phyloP scores from a whole-genome alignment of 2,888 invertebrate species.

The Caenorhabditis sinica region DNA sequence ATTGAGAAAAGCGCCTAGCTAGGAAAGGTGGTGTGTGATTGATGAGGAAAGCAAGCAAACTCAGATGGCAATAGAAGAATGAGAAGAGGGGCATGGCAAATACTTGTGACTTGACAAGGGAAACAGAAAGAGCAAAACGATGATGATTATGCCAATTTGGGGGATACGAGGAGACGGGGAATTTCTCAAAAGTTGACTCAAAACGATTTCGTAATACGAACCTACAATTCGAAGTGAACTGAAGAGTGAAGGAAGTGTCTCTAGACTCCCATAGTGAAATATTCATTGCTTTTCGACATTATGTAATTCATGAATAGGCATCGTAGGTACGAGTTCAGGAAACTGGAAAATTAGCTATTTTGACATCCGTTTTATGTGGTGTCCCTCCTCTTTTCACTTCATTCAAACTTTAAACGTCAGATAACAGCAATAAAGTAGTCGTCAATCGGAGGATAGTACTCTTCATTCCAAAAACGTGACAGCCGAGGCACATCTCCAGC shows the following conservation, averaged over 20 bases:
- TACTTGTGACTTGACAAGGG: conserved; percentile 47
- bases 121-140: conserved; percentile 3
- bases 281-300: conserved; percentile 45
- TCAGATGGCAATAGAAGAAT: conserved; percentile 33
- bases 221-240: conserved; percentile 40
- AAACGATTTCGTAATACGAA: conserved; percentile 46
- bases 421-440: conserved; percentile 35
- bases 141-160: conserved; percentile 51
- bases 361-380: conserved; percentile 4
- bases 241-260: conserved; percentile 25
- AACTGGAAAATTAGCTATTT: conserved; percentile 61
- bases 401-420: not conserved
- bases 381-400: not conserved
- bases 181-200: conserved; percentile 22
- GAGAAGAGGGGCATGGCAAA: conserved; percentile 37
- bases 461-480: conserved; percentile 6
- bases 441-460: conserved; percentile 21
- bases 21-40: conserved; percentile 57
- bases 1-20: conserved; percentile 42
- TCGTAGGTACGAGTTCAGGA: conserved; percentile 46
- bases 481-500: not conserved
- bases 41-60: conserved; percentile 57
- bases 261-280: conserved; percentile 46
- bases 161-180: not conserved
- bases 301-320: conserved; percentile 50